phyloP scores from a whole-genome alignment of 2,113 vertebrate genomes.

The Amblyornis subalaris region DNA sequence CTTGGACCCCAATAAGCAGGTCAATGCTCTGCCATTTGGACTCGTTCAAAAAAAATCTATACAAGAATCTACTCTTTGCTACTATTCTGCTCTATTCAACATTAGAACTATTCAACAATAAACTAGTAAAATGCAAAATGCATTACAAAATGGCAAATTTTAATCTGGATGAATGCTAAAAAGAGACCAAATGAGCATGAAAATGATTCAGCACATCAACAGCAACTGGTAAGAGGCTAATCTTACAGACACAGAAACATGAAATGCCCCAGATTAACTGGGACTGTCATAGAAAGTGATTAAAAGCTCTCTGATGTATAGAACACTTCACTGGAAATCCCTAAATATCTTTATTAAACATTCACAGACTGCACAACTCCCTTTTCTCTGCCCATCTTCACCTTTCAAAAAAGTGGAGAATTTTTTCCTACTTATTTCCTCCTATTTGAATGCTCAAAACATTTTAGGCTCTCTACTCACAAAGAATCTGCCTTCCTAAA shows the following conservation, averaged over 20 bases:
- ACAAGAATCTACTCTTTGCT: not conserved
- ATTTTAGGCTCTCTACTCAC: not conserved
- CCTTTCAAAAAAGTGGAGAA: not conserved
- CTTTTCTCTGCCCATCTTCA: not conserved
- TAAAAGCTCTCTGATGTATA: not conserved
- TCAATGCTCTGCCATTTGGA: not conserved
- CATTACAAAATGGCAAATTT: not conserved
- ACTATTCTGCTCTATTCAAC: not conserved
- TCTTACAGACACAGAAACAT: not conserved
- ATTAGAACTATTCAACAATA: not conserved
- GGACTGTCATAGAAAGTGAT: not conserved
- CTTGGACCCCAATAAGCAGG: not conserved
- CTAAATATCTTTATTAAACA: not conserved
- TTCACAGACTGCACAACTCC: not conserved
- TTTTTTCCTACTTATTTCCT: not conserved
- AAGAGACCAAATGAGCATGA: not conserved
- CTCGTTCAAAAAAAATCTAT: not conserved
- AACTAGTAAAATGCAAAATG: not conserved
- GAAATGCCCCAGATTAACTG: not conserved
- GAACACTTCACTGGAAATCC: not conserved
- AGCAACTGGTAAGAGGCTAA: not conserved
- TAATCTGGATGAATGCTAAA: not conserved
- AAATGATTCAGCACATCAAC: not conserved
- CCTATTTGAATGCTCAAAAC: not conserved
- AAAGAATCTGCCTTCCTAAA: not conserved